Base-by-base conservation (phyloP, 2,113 vertebrate species). In the Stigmatopora argus region DNA sequence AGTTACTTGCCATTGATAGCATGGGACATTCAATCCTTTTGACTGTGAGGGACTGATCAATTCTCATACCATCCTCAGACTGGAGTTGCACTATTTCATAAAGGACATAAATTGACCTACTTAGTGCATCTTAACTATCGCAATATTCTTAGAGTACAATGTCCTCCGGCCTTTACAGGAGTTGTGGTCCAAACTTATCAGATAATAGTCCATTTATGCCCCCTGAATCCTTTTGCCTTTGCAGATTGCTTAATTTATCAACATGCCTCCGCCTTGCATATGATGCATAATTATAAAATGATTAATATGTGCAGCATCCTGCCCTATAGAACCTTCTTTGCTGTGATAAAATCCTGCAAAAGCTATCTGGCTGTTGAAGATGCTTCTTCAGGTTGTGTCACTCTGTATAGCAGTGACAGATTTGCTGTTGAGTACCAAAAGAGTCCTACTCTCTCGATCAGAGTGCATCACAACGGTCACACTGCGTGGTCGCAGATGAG, bases 401-500 rank as follows among this genome's bases (percentile, higher is more conserved):
- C 69, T 65, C 3, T 58, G 83, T 66, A 69, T 53, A 74, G 73
- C 65, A 35, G 55, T 82, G 81, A 84, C 81, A 76, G 77, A 86
- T 82, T 74, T 76, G 74, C 71, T 75, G 83, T 80, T 81, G 80
- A 85, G 85, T 78, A 81, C 71, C 14, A 63, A 73, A 61, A 80
- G 72, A 74, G 75, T 77, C 78, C 56, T 59, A 77, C 70, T 78
- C 76, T 84, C 68, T 82, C 85, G 88, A 89, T 88, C 85, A 78
- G 74, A 80, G 77, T 79, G 80, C 69, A 60, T 80, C 75, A 72
- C 67, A 23, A 75, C 77, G 78, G 86, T 86, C 85, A 84, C 87
- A 85, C 81, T 83, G 67, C 13, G 72, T 83, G 87, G 82, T 85
- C 86, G 80, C 71, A 84, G 86, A 90, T 90, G 85, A 90, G 83